Evolutionary conservation across 1,140 invertebrate genomes (phyloP).

Genomic region (Drosophila equinoxialis): DNA sequence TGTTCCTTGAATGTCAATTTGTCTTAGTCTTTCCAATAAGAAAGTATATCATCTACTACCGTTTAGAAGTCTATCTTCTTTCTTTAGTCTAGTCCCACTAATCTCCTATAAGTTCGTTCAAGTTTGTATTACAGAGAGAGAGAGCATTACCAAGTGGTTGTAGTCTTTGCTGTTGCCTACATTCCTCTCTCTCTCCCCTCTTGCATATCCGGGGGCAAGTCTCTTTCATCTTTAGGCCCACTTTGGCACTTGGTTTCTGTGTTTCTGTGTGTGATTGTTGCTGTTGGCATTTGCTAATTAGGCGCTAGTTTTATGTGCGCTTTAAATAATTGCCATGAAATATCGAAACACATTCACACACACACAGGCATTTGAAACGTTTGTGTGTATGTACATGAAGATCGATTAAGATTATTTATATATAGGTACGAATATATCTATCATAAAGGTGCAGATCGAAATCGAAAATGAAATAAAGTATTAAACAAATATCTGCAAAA

Average conservation of each 20-base stretch:
- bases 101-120: no score
- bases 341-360: conserved; percentile 45
- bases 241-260: conserved; percentile 61
- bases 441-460: conserved; percentile 51
- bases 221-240: conserved; percentile 40
- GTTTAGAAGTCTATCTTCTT: no score
- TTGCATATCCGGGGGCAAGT: neutral
- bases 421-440: conserved; percentile 8
- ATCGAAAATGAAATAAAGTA: conserved; percentile 27
- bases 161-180: conserved; percentile 8
- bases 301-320: conserved; percentile 65
- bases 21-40: no score
- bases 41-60: no score
- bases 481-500: conserved; percentile 13
- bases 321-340: conserved; percentile 72
- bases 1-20: no score
- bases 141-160: conserved; percentile 40
- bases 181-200: neutral
- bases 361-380: neutral
- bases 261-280: conserved; percentile 31
- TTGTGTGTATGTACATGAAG: neutral
- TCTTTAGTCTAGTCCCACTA: no score
- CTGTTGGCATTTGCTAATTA: conserved; percentile 63
- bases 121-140: neutral
- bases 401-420: conserved; percentile 24